phyloP scores from a whole-genome alignment of 2,113 vertebrate species.

The Cyanoramphus novaezelandiae region DNA sequence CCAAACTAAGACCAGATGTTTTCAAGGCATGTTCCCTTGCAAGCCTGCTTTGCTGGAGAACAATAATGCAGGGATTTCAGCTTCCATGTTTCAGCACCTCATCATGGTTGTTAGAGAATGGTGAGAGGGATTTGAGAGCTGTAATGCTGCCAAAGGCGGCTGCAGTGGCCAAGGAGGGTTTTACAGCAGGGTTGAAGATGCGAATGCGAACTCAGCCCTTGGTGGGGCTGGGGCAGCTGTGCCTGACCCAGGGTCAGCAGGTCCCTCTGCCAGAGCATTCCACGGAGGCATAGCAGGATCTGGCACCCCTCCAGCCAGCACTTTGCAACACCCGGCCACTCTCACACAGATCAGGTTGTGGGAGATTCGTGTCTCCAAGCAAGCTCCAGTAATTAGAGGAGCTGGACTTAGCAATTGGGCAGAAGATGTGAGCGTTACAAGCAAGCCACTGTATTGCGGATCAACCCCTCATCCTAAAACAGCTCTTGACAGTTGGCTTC shows the following conservation, averaged over 20 bases:
- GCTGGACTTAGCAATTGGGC: rapidly evolving
- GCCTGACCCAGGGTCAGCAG: not conserved
- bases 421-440: not conserved
- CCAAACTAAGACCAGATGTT: conserved; percentile 61
- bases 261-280: not conserved
- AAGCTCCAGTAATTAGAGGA: not conserved
- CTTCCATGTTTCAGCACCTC: conserved; percentile 10
- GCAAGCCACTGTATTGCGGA: not conserved
- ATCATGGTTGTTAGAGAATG: not conserved
- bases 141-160: not conserved
- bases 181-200: not conserved
- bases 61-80: not conserved
- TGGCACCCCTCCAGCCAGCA: not conserved
- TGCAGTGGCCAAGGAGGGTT: not conserved
- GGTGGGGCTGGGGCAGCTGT: not conserved
- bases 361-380: not conserved
- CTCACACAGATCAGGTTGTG: not conserved
- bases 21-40: not conserved
- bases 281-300: not conserved
- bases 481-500: not conserved
- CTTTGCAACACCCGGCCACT: not conserved
- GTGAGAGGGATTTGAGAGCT: not conserved
- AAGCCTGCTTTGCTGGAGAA: not conserved
- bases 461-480: not conserved
- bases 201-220: not conserved